These are phyloP conservation scores for Aphelenchoides bicaudatus DNA, from an alignment of 2,888 invertebrate species.

Conservation along the genomic window DNA sequence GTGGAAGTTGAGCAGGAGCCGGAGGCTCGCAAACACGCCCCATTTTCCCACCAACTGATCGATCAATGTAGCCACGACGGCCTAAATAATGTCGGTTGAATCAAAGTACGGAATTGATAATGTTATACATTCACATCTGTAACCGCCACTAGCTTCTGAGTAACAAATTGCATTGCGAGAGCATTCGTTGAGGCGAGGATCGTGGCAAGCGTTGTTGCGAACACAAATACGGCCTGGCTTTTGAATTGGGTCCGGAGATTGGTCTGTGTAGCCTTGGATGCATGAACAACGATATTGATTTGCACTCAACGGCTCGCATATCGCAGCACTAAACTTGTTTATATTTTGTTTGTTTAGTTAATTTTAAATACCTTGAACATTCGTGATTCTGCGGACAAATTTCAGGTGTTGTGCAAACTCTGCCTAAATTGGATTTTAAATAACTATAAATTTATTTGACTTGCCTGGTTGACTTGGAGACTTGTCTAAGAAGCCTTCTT, in stretches of 20 bases:
- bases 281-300: slow-evolving; percentile 58
- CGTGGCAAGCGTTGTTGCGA: slow-evolving; percentile 57
- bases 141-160: slow-evolving; percentile 48
- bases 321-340: slow-evolving; percentile 56
- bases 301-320: slow-evolving; percentile 59
- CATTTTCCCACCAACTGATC: slow-evolving; percentile 45
- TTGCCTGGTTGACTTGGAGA: slow-evolving; percentile 57
- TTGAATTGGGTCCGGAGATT: slow-evolving; percentile 46
- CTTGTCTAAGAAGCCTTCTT: slow-evolving; percentile 57
- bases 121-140: slow-evolving; percentile 60
- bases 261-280: slow-evolving; percentile 58
- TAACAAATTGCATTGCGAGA: slow-evolving; percentile 59
- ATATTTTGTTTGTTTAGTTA: too few relatives aligned
- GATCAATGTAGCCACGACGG: slow-evolving; percentile 52
- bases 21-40: slow-evolving; percentile 59
- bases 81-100: too few relatives aligned
- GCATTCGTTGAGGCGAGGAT: slow-evolving; percentile 58
- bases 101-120: too few relatives aligned
- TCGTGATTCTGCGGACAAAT: slow-evolving; percentile 59
- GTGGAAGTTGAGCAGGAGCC: slow-evolving; percentile 50
- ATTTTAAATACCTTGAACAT: too few relatives aligned
- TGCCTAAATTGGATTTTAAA: too few relatives aligned
- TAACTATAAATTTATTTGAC: too few relatives aligned
- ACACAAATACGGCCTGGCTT: slow-evolving; percentile 57
- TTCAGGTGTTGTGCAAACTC: slow-evolving; percentile 58